Base-by-base conservation (phyloP, 2,888 invertebrate species). In the Macroteleia sp. region DNA sequence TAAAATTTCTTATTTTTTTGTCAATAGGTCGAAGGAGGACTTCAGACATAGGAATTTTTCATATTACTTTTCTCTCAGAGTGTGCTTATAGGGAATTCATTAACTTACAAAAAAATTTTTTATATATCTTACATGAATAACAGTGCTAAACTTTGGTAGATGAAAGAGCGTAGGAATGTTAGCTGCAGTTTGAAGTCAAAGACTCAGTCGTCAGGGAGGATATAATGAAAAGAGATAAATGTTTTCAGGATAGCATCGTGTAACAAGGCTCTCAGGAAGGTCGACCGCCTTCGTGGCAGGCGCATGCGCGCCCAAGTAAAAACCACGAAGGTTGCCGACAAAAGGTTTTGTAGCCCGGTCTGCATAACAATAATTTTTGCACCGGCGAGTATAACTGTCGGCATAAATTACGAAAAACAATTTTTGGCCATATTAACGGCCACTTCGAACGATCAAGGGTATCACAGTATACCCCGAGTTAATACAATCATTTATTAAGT, bases 201-300 rank as follows among this genome's bases (percentile, higher is more conserved):
- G 75, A 69, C 62, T 80, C 39, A 71, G 41, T 59, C 56, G 46
- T 57, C 69, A 66, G 42, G 69, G 57, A 77, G 52, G 64, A 66
- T 64, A 57, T 64, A 76, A 76, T 73, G 76, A 74, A 79, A 77
- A 67, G 77, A 79, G 75, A 69, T 70, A 64, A 67, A 81, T 86
- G 87, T 88, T 87, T 86, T 88, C 83, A 87, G 85, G 85, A 84
- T 81, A 79, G 87, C 80, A 81, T 82, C 82, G 84, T 84, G 83
- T 81, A 84, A 82, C 87, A 88, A 88, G 87, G 88, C 86, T 86
- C 86, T 83, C 83, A 85, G 85, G 88, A 88, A 88, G 88, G 88
- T 88, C 88, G 86, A 85, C 84, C 76, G 85, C 82, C 84, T 83
- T 81, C 64, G 74, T 48, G 77, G 83, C 82, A 80, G 62, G 81